Base-by-base conservation (phyloP, 2,888 invertebrate genomes). In the Apodemia zela region DNA sequence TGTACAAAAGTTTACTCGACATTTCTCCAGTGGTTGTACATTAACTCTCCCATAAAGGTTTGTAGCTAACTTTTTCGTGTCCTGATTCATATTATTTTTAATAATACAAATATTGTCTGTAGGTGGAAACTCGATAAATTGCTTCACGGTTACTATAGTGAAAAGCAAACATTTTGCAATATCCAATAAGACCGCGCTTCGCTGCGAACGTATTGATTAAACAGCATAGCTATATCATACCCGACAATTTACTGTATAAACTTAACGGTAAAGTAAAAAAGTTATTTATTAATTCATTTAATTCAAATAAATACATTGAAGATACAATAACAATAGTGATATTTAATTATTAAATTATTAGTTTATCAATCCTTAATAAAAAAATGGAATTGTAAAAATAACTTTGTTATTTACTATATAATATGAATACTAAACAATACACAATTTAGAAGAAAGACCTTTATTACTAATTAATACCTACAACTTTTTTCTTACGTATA, bases 21-120 rank as follows among this genome's bases (percentile, higher is more conserved):
- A 65, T 60, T 58, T 69, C 35, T 69, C 69, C 47, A 67, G 15
- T 3, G 57, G 54, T 17, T 87, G 85, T 17, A 73, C 80, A 68
- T 79, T 84, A n/a, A 89, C 85, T 74, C 92, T 80, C 65, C 93
- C 92, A 71, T 93, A 92, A 69, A 92, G 64, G 92, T 93, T 0
- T 92, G 93, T 76, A 17, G 61, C 49, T 21, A 18, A 10, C 17
- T 58, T 58, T 62, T 62, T 62, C 7, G 58, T 33, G 7, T 62
- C 62, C 13, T 17, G 47, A 47, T 62, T 62, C 62, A 62, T 62
- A 10, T 15, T 45, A 45, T 15, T 62, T 42, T 62, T 18, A 17
- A 15, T 25, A 29, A 25, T 13, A 47, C 33, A 7, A 51, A 21
- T 49, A 21, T 61, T 35, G 35, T 61, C 18, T 51, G 51, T 35